Evolutionary conservation across 2,113 vertebrate species (phyloP), one percentile per base, ranked within the genome.

Genomic region (Oryzias celebensis): DNA sequence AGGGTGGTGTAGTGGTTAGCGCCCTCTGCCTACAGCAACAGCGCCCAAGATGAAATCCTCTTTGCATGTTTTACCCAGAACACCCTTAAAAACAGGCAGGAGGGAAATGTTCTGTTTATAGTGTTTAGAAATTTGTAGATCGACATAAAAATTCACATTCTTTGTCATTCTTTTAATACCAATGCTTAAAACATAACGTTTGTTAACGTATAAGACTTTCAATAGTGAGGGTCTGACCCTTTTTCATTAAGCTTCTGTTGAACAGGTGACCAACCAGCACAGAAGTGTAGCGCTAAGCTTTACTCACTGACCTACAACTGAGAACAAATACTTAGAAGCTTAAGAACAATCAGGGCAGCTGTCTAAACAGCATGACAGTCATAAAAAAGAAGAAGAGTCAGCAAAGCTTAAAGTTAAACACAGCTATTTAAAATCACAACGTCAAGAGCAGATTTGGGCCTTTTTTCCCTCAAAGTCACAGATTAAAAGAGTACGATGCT

Each of bases 291-390:
- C 67, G 55, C 55, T 77, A 16, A 66, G 73, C 53, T 68, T 66
- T 24, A 47, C 45, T 42, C 49, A 44, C 57, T 85, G 78, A 76
- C 73, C 73, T 70, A 82, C 61, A 84, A 85, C 58, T 51, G 62
- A 47, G 68, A 54, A 73, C 74, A 78, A 74, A 44, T 24, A 70
- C 8, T 23, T 75, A 62, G 70, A 51, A 62, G 73, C 68, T 79
- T 77, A 44, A 64, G 24, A 49, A 60, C 59, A 88, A 59, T 58
- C 46, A 67, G 79, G 69, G 24, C 65, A 58, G 68, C 57, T 54
- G 60, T 66, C 66, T 73, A 53, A 53, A 68, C 69, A 71, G 65
- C 26, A 52, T 54, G 58, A 68, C 14, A 49, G 62, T 36, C 47
- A 65, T 52, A 62, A 43, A 60, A 15, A 45, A 36, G 18, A 63